Base-by-base conservation (phyloP, 2,888 invertebrate species). In the Timema cristinae region DNA sequence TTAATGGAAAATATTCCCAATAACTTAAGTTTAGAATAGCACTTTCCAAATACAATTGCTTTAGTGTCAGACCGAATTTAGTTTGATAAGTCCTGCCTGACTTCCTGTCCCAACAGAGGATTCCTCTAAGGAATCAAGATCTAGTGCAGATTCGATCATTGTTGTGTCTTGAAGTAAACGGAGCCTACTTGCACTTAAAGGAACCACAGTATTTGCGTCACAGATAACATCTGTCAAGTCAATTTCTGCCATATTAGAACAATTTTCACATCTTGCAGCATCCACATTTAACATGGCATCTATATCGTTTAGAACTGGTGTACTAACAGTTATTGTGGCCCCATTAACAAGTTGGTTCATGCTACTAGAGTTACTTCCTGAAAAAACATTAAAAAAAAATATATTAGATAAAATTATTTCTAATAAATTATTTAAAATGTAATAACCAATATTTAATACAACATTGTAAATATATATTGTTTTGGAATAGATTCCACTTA, bases 101-200 rank as follows among this genome's bases (percentile, higher is more conserved):
- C 90, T 90, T 77, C 86, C 88, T 75, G 88, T 87, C 74, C 89
- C 89, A 76, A 90, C 85, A 5, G 79, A 78, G 52, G 90, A 88
- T 76, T 90, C 91, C 79, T 93, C 93, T 77, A 94, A 85, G 77
- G 93, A 93, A 84, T 94, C 94, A 79, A 94, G 87, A 86, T 94
- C 94, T 76, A 94, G 85, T 72, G 94, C 94, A 72, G 94, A 93
- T 83, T 94, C 93, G 79, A 94, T 94, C 94, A 94, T 94, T 69
- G 94, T 94, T 73, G 93, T 93, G 84, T 94, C 93, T 81, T 92
- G 93, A 79, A 93, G 86, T 78, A 93, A 85, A 78, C 91, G 88
- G 81, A 93, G 85, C 75, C 91, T 87, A 81, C 91, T 91, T 73
- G 92, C 91, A 80, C 88, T 88, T 78, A 90, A 85, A 72, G 78